Percentiles rank a stretch among this genome's conserved stretches.
Conservation (phyloP, 2,888 invertebrate genomes). For the Melieria crassipennis region DNA sequence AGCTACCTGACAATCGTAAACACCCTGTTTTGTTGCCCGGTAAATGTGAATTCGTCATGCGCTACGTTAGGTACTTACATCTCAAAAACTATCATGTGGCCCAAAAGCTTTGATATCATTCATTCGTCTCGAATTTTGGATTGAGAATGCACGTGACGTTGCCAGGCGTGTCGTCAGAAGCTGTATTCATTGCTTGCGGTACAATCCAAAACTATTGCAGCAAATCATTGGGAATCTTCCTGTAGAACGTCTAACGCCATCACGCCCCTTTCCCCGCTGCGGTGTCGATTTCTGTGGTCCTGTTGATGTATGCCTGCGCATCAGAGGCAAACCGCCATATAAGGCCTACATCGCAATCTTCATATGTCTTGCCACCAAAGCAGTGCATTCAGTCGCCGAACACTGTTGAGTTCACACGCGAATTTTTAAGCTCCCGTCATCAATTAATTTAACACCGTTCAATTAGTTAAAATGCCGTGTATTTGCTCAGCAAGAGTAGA, state of each 20-base stretch:
- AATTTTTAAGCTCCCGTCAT: too few species aligned
- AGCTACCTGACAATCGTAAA: neutral
- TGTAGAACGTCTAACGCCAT: conserved; percentile 19
- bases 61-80: conserved; percentile 13
- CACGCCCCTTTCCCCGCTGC: conserved; percentile 31
- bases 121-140: neutral
- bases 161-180: too few species aligned
- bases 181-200: conserved; percentile 12
- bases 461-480: too few species aligned
- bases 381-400: too few species aligned
- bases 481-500: too few species aligned
- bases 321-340: conserved; percentile 35
- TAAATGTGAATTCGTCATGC: conserved; percentile 15
- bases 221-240: conserved; percentile 8
- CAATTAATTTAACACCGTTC: too few species aligned
- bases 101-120: neutral
- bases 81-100: conserved; percentile 28
- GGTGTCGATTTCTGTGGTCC: conserved; percentile 38
- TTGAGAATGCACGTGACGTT: neutral
- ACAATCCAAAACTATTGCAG: conserved; percentile 10
- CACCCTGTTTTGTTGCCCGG: conserved; percentile 11
- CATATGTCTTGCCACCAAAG: conserved; percentile 32
- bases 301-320: conserved; percentile 27
- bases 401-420: too few species aligned
- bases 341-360: conserved; percentile 37